phyloP scores from a whole-genome alignment of 2,888 invertebrate species.

The Drosophila dives region DNA sequence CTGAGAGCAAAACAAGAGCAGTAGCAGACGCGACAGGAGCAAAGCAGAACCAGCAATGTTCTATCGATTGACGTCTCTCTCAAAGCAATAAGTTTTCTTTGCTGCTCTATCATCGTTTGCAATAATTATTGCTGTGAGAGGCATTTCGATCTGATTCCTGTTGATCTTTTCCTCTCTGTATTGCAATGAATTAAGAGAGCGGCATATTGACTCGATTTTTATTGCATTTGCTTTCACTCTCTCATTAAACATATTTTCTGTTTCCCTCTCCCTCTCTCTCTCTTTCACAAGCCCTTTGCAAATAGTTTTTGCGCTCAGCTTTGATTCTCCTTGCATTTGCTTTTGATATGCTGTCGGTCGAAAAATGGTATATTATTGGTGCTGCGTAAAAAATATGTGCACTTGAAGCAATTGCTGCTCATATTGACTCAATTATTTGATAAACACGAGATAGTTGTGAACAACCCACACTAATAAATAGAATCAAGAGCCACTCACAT shows the following conservation, averaged over 20 bases:
- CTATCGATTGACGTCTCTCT: background rate
- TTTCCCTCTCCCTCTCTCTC: constrained; percentile 2
- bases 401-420: constrained; percentile 23
- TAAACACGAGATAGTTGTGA: constrained; percentile 28
- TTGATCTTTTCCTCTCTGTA: background rate
- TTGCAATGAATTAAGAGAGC: constrained; percentile 1
- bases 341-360: constrained; percentile 25
- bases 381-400: constrained; percentile 51
- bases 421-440: constrained; percentile 34
- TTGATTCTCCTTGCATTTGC: constrained; percentile 14
- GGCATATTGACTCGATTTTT: background rate
- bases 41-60: constrained; percentile 6
- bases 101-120: background rate
- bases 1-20: constrained; percentile 11
- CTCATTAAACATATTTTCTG: background rate
- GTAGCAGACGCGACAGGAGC: constrained; percentile 1
- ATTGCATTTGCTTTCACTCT: constrained; percentile 7
- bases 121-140: background rate
- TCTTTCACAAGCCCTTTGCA: constrained; percentile 18
- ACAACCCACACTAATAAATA: constrained; percentile 6
- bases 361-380: constrained; percentile 16
- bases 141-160: background rate
- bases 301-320: background rate
- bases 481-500: background rate
- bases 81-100: background rate